These are phyloP conservation scores for Pinna nobilis DNA, from an alignment of 1,140 invertebrate genomes.

Conservation along the genomic window DNA sequence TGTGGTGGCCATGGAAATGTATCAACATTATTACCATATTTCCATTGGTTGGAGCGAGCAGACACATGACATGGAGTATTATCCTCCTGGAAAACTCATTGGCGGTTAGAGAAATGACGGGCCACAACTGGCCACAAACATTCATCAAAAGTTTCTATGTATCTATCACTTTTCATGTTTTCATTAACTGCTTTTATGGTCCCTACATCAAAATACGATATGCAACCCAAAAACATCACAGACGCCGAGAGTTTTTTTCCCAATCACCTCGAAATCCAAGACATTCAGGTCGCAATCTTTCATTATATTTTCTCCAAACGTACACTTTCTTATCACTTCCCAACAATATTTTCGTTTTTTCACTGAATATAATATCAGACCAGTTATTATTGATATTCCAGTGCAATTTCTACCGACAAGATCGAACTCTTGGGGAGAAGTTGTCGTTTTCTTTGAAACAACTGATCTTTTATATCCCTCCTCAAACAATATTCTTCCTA, in stretches of 20 bases:
- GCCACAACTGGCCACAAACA: not conserved
- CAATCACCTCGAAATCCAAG: not conserved
- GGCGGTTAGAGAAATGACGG: not conserved
- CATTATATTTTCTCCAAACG: slow-evolving; percentile 1
- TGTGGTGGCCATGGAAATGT: slow-evolving; percentile 19
- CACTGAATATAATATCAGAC: not conserved
- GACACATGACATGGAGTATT: slow-evolving; percentile 26
- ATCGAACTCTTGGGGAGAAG: not conserved
- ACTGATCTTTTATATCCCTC: no score
- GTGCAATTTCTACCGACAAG: not conserved
- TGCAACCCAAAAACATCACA: slow-evolving; percentile 3
- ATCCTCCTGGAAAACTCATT: slow-evolving; percentile 20
- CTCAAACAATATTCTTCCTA: no score
- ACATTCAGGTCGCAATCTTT: slow-evolving; percentile 3
- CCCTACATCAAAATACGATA: no score
- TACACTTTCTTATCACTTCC: slow-evolving; percentile 15
- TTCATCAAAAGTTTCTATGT: not conserved
- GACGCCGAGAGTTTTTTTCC: not conserved
- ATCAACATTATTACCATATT: not conserved
- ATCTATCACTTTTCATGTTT: not conserved
- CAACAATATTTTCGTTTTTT: slow-evolving; percentile 4
- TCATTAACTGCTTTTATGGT: not conserved
- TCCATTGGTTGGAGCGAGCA: slow-evolving; percentile 6
- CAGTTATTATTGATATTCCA: slow-evolving; percentile 7
- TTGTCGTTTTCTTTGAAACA: no score